Conservation (phyloP, 2,888 invertebrate genomes). For the Cheilosia impressa region DNA sequence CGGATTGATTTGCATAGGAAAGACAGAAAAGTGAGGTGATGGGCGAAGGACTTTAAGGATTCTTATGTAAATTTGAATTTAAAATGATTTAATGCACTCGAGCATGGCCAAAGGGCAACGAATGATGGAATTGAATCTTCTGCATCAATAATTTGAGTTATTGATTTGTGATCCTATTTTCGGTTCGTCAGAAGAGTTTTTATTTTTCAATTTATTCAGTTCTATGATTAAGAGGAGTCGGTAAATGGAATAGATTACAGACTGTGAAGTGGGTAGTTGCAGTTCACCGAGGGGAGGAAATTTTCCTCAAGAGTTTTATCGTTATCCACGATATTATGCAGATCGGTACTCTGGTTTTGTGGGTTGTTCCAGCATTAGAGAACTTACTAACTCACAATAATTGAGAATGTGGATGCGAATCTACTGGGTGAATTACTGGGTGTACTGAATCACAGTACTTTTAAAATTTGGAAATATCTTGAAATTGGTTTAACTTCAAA, state of each 20-base stretch:
- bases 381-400: no score
- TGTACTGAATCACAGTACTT: no score
- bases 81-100: constrained; percentile 62
- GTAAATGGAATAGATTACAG: constrained; percentile 27
- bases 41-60: constrained; percentile 25
- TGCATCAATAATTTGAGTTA: constrained; percentile 61
- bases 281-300: not conserved
- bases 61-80: constrained; percentile 63
- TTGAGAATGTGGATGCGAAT: no score
- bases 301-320: not conserved
- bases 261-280: not conserved
- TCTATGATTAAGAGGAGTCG: constrained; percentile 9
- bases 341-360: no score
- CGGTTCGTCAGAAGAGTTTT: not conserved
- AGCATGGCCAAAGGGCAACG: constrained; percentile 45
- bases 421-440: no score
- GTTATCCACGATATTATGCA: no score
- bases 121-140: constrained; percentile 68
- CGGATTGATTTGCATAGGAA: constrained; percentile 39
- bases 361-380: no score
- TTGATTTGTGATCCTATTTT: constrained; percentile 46
- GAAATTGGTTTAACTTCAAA: no score
- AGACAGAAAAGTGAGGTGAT: not conserved
- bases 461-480: no score
- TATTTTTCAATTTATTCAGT: constrained; percentile 19